These are phyloP conservation scores for Cyphomyrus discorhynchus DNA, from an alignment of 2,113 vertebrate species.

Conservation along the genomic window DNA sequence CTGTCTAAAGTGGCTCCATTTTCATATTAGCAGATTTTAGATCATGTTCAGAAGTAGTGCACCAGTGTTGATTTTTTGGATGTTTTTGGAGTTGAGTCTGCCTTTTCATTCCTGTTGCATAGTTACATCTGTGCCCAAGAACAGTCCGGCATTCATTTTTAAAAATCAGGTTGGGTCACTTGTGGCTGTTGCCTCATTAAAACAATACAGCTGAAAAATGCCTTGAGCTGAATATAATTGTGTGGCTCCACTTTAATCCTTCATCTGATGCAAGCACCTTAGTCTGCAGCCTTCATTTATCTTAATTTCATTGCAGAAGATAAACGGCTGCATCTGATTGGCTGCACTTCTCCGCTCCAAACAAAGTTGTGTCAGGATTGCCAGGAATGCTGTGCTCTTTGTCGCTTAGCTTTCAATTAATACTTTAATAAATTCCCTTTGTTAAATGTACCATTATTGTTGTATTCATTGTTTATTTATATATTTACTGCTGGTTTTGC, in stretches of 20 bases:
- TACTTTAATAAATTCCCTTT: background rate
- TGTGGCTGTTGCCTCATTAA: background rate
- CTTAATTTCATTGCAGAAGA: background rate
- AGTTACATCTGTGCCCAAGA: background rate
- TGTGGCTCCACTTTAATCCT: background rate
- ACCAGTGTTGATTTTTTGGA: background rate
- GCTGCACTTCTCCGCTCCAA: background rate
- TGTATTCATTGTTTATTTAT: background rate
- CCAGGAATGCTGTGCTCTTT: background rate
- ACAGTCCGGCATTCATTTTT: background rate
- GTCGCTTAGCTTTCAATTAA: background rate
- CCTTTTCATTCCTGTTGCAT: background rate
- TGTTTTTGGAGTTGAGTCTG: background rate
- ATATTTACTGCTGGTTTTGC: background rate
- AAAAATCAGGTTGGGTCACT: constrained; percentile 3
- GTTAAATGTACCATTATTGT: background rate
- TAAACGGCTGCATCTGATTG: background rate
- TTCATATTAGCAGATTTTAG: background rate
- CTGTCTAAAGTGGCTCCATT: background rate
- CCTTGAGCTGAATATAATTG: background rate
- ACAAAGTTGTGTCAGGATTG: background rate
- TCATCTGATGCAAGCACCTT: background rate
- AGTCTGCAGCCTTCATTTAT: background rate
- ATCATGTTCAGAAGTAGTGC: background rate
- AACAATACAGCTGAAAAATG: background rate